Percentiles rank a stretch among this genome's conserved stretches.
phyloP scores from a whole-genome alignment of 2,888 invertebrate species.

The Nephrotoma appendiculata region DNA sequence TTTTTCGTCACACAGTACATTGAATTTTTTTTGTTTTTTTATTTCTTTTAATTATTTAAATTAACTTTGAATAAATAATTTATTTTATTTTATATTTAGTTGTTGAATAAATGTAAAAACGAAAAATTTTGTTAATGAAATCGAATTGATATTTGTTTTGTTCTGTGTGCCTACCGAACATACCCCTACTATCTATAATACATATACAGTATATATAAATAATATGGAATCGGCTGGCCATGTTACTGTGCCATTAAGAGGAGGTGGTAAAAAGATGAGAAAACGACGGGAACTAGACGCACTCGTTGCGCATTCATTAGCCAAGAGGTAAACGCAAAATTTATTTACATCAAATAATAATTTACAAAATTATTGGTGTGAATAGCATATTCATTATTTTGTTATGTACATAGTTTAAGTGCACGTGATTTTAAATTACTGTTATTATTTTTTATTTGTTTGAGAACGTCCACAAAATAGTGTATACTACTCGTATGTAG shows the following conservation, averaged over 20 bases:
- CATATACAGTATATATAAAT: neutral
- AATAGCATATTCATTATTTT: neutral
- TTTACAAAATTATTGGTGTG: neutral
- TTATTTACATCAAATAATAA: neutral
- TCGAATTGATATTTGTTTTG: neutral
- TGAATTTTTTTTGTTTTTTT: neutral
- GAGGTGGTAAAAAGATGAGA: conserved; percentile 55
- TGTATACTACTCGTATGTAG: neutral
- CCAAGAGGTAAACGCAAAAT: conserved; percentile 23
- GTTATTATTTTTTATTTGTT: neutral
- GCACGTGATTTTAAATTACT: neutral
- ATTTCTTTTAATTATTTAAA: neutral
- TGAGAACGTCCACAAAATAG: neutral
- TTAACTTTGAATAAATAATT: neutral
- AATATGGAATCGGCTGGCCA: conserved; percentile 44
- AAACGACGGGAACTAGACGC: conserved; percentile 64
- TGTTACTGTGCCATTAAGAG: conserved; percentile 45
- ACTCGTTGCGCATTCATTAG: conserved; percentile 40
- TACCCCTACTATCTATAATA: neutral
- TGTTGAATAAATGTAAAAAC: neutral
- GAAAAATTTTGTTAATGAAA: neutral
- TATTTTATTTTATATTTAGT: neutral
- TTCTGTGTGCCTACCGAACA: neutral
- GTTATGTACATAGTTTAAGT: neutral
- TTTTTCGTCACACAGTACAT: neutral